Conservation (phyloP, 2,888 invertebrate genomes). For the Clunio marinus region DNA sequence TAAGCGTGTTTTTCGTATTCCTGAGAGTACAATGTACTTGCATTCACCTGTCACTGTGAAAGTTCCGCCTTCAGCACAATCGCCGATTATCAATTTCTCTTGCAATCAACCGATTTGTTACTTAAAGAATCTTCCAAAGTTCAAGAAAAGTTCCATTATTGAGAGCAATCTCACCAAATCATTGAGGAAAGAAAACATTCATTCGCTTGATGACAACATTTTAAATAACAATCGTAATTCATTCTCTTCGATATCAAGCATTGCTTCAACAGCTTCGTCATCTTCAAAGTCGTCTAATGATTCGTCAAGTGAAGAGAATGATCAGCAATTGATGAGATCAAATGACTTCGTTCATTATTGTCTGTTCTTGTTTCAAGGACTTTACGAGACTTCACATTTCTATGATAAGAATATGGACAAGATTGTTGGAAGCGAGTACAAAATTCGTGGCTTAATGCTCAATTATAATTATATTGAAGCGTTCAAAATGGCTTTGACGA, state of each 20-base stretch:
- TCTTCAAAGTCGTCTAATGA: slow-evolving; percentile 8
- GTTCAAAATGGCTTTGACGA: slow-evolving; percentile 47
- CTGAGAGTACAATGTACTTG: slow-evolving; percentile 49
- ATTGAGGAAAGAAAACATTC: slow-evolving; percentile 41
- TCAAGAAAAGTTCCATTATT: slow-evolving; percentile 47
- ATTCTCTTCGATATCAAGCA: slow-evolving; percentile 30
- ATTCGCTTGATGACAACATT: slow-evolving; percentile 8
- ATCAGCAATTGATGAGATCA: slow-evolving; percentile 17
- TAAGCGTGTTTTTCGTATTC: slow-evolving; percentile 50
- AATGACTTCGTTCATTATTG: slow-evolving; percentile 51
- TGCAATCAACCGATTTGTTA: slow-evolving; percentile 46
- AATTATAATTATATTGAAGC: slow-evolving; percentile 51
- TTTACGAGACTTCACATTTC: slow-evolving; percentile 48
- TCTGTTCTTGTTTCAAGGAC: slow-evolving; percentile 51
- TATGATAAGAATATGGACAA: slow-evolving; percentile 42
- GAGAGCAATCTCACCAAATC: slow-evolving; percentile 44
- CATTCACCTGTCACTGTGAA: slow-evolving; percentile 46
- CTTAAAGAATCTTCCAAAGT: slow-evolving; percentile 49
- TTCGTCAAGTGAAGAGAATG: neutral
- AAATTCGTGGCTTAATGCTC: slow-evolving; percentile 49
- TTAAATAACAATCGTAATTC: slow-evolving; percentile 27
- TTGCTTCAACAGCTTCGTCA: slow-evolving; percentile 25
- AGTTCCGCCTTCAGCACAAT: neutral
- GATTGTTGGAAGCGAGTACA: slow-evolving; percentile 31
- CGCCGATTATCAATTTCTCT: slow-evolving; percentile 31